Percentiles rank a stretch among this genome's conserved stretches.
Conservation (phyloP, 2,888 invertebrate species). For the Drosophila nr. fundita region DNA sequence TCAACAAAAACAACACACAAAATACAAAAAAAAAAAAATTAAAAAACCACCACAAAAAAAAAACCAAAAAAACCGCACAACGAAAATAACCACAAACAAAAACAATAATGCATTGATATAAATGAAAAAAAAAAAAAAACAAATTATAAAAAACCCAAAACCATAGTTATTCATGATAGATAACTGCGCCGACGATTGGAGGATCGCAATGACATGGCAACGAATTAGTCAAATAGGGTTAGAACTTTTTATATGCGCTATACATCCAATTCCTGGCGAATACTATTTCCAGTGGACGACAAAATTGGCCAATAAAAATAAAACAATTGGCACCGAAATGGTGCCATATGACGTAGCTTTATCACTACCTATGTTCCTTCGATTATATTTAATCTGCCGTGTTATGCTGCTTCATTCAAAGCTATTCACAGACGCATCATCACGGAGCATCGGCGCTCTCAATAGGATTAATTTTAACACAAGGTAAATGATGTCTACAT, state of each 20-base stretch:
- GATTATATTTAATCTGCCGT: slow-evolving; percentile 99
- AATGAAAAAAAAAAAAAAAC: slow-evolving; percentile 3
- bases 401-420: slow-evolving; percentile 99
- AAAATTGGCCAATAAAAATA: slow-evolving; percentile 95
- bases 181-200: slow-evolving; percentile 99
- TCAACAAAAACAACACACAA: slow-evolving; percentile 21
- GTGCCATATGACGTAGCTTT: slow-evolving; percentile 98
- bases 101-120: background rate
- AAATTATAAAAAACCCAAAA: background rate
- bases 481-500: slow-evolving; percentile 87
- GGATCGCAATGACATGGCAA: slow-evolving; percentile 99
- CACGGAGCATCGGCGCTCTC: slow-evolving; percentile 98
- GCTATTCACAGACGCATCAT: slow-evolving; percentile 99
- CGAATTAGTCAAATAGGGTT: slow-evolving; percentile 96
- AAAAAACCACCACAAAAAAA: slow-evolving; percentile 1
- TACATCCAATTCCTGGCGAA: slow-evolving; percentile 99
- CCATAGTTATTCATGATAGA: slow-evolving; percentile 99
- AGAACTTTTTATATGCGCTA: slow-evolving; percentile 97
- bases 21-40: slow-evolving; percentile 3
- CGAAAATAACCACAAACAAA: slow-evolving; percentile 1
- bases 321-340: slow-evolving; percentile 88
- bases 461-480: slow-evolving; percentile 99
- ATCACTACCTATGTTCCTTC: slow-evolving; percentile 99
- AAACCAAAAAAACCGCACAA: background rate
- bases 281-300: slow-evolving; percentile 98